Conservation (phyloP, 1,140 invertebrate species). For the Arctopsyche grandis region DNA sequence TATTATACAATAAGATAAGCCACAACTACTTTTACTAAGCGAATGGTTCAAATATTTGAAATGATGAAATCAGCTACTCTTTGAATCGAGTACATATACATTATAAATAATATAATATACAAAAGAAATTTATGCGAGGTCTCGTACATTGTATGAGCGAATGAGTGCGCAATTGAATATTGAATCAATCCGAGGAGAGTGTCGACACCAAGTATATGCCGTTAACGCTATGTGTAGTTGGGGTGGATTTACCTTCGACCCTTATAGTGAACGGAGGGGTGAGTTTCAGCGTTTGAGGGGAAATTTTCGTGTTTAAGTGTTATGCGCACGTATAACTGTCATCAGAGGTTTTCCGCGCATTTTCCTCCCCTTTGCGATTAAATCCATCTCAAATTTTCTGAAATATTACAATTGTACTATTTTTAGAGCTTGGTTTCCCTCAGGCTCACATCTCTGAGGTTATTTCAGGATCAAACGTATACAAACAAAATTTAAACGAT, state of each 20-base stretch:
- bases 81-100: neutral
- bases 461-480: too few relatives aligned
- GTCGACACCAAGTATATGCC: neutral
- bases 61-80: too few relatives aligned
- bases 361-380: neutral
- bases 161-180: constrained; percentile 12
- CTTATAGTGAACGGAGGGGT: neutral
- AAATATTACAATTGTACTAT: too few relatives aligned
- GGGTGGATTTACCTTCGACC: constrained; percentile 12
- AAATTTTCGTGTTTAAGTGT: constrained; percentile 35
- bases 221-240: neutral
- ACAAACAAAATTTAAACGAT: too few relatives aligned
- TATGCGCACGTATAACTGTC: constrained; percentile 36
- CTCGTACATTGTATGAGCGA: neutral
- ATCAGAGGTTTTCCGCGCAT: constrained; percentile 24
- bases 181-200: neutral
- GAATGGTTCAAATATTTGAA: too few relatives aligned
- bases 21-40: too few relatives aligned
- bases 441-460: too few relatives aligned
- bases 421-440: too few relatives aligned
- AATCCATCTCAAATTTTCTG: neutral
- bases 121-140: neutral
- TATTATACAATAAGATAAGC: too few relatives aligned
- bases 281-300: constrained; percentile 16
- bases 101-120: neutral